Evolutionary conservation across 2,113 vertebrate species (phyloP), one percentile per base, ranked within the genome.

Genomic region (Ifrita kowaldi): DNA sequence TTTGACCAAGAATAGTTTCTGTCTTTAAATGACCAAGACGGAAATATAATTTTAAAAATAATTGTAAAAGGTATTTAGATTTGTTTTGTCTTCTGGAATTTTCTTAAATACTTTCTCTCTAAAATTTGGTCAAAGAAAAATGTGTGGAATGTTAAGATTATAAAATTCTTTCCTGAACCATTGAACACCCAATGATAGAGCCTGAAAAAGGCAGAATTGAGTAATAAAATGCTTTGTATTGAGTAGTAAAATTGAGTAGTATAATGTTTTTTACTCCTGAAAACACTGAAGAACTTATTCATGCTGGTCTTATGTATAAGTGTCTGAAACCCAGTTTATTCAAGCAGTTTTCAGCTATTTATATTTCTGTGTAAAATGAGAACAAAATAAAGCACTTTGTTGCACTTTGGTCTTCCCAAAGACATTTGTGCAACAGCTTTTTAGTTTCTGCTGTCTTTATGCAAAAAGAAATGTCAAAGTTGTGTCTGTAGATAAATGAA

Each of bases 41-140:
- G 12, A 69, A 80, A 76, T 13, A 15, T 15, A 7, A 39, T 33
- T 52, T 42, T 24, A 87, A 32, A 22, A 22, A 11, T 27, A 28
- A 75, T 23, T 41, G 24, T 2, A 41, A 17, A 57, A 41, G 4
- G 2, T 69, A 15, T 53, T 74, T 57, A 37, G 20, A n/a, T 27
- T 44, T 68, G 1, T 16, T 89, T 83, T 27, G 5, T 11, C 3
- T 41, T 87, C 24, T 73, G 44, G 7, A 53, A 13, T 44, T 46
- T 79, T 63, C 17, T 7, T 0, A 23, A 67, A 67, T 21, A 7
- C 0, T 32, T 82, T 68, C 2, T 33, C 5, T 35, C 20, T n/a
- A 46, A 67, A 70, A 75, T 49, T 57, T 62, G 2, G 11, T 33
- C 62, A 74, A 49, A 44, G 14, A 33, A 62, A 41, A 49, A 47